Conservation (phyloP, 2,113 vertebrate genomes). For the Campylorhamphus procurvoides region DNA sequence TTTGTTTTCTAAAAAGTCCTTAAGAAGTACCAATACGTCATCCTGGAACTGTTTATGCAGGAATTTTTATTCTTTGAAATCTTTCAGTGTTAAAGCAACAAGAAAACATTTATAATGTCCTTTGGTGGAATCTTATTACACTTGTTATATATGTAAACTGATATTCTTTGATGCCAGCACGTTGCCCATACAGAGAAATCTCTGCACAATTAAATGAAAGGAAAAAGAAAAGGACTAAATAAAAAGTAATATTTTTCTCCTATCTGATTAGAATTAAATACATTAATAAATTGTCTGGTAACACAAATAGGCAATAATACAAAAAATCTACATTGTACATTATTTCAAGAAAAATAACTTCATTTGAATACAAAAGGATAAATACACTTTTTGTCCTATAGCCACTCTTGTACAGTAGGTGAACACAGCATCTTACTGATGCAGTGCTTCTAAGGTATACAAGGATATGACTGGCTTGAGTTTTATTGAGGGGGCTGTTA, state of each 20-base stretch:
- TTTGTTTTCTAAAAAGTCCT: background rate
- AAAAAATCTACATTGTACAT: conserved; percentile 94
- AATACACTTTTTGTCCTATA: conserved; percentile 88
- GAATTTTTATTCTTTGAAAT: conserved; percentile 92
- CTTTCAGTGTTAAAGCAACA: conserved; percentile 98
- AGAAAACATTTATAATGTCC: conserved; percentile 99
- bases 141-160: conserved; percentile 95
- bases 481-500: conserved; percentile 78
- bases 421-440: conserved; percentile 73
- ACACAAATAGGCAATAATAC: conserved; percentile 96
- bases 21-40: conserved; percentile 68
- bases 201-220: conserved; percentile 87
- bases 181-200: conserved; percentile 93
- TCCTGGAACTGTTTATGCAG: conserved; percentile 75
- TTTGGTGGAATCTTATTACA: conserved; percentile 99
- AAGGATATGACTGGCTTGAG: conserved; percentile 78
- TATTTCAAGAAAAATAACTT: conserved; percentile 95
- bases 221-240: conserved; percentile 69
- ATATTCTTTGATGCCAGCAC: conserved; percentile 98
- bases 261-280: conserved; percentile 80
- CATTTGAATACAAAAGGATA: conserved; percentile 98
- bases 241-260: conserved; percentile 74
- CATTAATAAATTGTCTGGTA: conserved; percentile 87
- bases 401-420: conserved; percentile 81
- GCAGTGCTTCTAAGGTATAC: conserved; percentile 78